Evolutionary conservation across 1,140 invertebrate species (phyloP).

Genomic region (Euglossa dilemma): DNA sequence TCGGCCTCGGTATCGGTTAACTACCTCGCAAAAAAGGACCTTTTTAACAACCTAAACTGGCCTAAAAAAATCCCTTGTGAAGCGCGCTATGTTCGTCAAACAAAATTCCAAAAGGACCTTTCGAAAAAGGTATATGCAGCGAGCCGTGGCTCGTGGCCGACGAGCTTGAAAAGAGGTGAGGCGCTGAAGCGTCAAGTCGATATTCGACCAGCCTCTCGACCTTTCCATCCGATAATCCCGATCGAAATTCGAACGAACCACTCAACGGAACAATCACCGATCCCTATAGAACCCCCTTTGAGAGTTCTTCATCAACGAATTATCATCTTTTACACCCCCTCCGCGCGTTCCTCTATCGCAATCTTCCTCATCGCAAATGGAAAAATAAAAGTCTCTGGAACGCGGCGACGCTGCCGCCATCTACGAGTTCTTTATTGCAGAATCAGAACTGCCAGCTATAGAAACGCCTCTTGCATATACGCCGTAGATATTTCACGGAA

Average conservation of each 20-base stretch:
- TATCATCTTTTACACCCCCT: not conserved
- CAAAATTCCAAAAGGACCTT: conserved; percentile 1
- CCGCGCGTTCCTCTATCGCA: conserved; percentile 32
- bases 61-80: not conserved
- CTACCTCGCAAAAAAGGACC: not conserved
- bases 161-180: conserved; percentile 16
- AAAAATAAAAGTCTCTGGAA: conserved; percentile 51
- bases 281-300: not conserved
- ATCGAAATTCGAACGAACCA: conserved; percentile 30
- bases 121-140: not conserved
- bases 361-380: conserved; percentile 7
- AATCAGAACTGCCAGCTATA: too few species aligned
- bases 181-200: not conserved
- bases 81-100: too few species aligned
- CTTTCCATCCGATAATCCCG: conserved; percentile 18
- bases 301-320: not conserved
- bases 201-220: not conserved
- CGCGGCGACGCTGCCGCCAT: not conserved
- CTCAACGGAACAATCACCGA: conserved; percentile 6
- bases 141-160: not conserved
- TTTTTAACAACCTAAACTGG: not conserved
- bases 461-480: too few species aligned
- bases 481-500: not conserved
- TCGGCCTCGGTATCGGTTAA: not conserved
- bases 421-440: not conserved